Evolutionary conservation across 1,140 invertebrate genomes (phyloP), one percentile per base, ranked within the genome.

Genomic region (Tetranychus urticae): DNA sequence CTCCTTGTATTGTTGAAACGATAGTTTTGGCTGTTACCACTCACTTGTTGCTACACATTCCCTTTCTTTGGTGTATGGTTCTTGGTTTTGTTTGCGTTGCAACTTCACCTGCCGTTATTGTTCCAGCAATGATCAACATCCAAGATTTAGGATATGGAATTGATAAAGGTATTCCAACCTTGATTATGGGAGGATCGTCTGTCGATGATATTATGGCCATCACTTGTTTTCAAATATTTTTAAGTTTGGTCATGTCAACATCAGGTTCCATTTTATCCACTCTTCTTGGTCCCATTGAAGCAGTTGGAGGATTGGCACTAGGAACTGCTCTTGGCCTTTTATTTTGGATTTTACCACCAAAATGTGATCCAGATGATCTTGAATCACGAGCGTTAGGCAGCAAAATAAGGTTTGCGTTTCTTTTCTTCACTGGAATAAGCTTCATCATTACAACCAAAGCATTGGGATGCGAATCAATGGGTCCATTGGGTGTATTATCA

Each of bases 21-120:
- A 23, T 23, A 23, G 23, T 23, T 23, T 23, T 23, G 23, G 23
- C 23, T 23, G 23, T 23, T 23, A 23, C 23, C 23, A 23, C 23
- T 23, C 23, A 23, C 23, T 23, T 23, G 23, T 23, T 23, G 23
- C 0, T 23, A 23, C 23, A 23, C 23, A 23, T 23, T 23, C 86
- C 89, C 0, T 90, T 86, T 85, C 73, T 81, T 62, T 96, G 88
- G 86, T 79, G 80, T 58, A 81, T 90, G 61, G 78, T 93, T 48
- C 76, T 91, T 14, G 86, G 85, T 65, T 83, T 84, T 64, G 81
- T 92, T 45, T 75, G 92, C 42, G 84, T 87, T 1, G 88, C 91
- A 1, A 89, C 96, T 7, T 92, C 90, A 0, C 90, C 91, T 1
- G 91, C 91, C 12, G 89, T 97, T 5, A 84, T 94, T 3, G 90